Percentiles rank a stretch among this genome's conserved stretches.
Conservation (phyloP, 37 sponge, comb jelly and placozoan genomes). For the Petrosia ficiformis region DNA sequence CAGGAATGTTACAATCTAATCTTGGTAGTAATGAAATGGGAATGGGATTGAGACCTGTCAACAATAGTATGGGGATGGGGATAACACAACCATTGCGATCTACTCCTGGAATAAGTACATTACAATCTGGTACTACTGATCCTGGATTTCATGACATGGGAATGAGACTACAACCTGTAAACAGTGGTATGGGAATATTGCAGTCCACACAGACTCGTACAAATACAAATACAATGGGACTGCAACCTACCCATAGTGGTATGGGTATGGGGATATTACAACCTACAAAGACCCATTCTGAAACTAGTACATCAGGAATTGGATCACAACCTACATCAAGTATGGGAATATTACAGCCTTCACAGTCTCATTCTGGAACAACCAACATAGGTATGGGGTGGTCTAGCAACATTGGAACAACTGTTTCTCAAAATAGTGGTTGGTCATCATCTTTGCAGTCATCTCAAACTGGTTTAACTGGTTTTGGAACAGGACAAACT, state of each 20-base stretch:
- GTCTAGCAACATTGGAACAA: slow-evolving; percentile 16
- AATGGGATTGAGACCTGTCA: no score
- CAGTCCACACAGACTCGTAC: background rate
- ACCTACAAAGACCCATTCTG: background rate
- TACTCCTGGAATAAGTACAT: no score
- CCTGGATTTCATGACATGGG: background rate
- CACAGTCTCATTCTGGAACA: background rate
- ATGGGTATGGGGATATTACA: background rate
- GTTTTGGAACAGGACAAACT: slow-evolving; percentile 6
- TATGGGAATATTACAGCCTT: background rate
- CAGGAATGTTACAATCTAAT: no score
- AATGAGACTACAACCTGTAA: background rate
- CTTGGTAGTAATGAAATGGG: no score
- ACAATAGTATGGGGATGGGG: no score
- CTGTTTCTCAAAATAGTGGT: no score
- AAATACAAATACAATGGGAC: background rate
- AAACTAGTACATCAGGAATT: background rate
- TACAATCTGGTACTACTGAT: background rate
- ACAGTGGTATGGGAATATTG: background rate
- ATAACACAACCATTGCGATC: no score
- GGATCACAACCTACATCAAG: background rate
- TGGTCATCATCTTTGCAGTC: background rate
- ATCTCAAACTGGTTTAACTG: background rate
- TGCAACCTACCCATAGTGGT: background rate
- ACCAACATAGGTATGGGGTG: slow-evolving; percentile 5